Evolutionary conservation across 1,140 invertebrate species (phyloP).

Genomic region (Cryptotermes secundus): DNA sequence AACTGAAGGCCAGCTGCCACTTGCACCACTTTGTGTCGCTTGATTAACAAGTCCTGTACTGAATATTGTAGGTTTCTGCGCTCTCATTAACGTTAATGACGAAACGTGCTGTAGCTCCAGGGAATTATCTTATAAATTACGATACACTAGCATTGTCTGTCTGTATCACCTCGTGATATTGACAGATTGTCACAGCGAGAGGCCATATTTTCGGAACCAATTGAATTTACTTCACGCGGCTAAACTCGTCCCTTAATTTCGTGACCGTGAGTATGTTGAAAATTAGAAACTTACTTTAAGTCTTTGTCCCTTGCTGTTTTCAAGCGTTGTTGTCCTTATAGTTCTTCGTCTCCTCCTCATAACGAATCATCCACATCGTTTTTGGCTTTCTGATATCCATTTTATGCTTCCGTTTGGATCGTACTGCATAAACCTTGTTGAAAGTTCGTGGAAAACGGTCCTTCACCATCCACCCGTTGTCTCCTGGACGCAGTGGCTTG

Average conservation of each 20-base stretch:
- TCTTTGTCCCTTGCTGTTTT: too few species aligned
- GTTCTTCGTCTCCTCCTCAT: too few species aligned
- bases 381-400: slow-evolving; percentile 77
- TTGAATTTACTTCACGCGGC: not conserved
- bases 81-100: not conserved
- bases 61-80: not conserved
- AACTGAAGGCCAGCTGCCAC: not conserved
- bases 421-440: slow-evolving; percentile 93
- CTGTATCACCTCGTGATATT: not conserved
- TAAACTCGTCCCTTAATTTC: not conserved
- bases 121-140: not conserved
- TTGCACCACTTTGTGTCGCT: not conserved
- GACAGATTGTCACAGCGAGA: not conserved
- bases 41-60: not conserved
- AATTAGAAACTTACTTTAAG: not conserved
- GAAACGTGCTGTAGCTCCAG: slow-evolving; percentile 33
- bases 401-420: slow-evolving; percentile 89
- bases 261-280: not conserved
- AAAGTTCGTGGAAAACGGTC: slow-evolving; percentile 95
- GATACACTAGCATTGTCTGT: not conserved
- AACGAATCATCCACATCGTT: too few species aligned
- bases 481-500: slow-evolving; percentile 79
- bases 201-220: not conserved
- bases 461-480: slow-evolving; percentile 91
- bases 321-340: too few species aligned